Percentiles rank a stretch among this genome's conserved stretches.
Evolutionary conservation across 2,888 invertebrate species (phyloP).

Genomic region (Dryococelus australis): DNA sequence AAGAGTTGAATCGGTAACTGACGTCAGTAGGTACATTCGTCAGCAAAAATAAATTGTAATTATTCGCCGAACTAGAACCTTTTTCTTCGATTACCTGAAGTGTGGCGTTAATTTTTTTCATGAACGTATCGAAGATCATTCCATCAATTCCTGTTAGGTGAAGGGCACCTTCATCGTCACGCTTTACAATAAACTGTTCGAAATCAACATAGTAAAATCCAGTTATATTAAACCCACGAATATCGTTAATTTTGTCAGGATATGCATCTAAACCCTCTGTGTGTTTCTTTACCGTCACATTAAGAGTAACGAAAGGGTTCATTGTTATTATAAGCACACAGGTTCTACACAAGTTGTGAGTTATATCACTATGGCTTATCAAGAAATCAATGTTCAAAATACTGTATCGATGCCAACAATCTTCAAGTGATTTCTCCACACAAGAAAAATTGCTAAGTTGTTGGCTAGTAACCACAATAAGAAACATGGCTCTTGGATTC

Average conservation of each 20-base stretch:
- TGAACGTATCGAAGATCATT: not conserved
- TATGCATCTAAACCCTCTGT: not conserved
- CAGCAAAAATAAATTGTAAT: not conserved
- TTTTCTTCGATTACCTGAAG: not conserved
- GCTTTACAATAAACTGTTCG: not conserved
- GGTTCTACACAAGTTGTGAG: not conserved
- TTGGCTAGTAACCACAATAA: not conserved
- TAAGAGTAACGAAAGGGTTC: not conserved
- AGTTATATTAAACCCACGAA: not conserved
- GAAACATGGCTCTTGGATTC: too few relatives aligned
- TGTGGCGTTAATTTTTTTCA: not conserved
- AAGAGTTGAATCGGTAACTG: not conserved
- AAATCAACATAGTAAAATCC: not conserved
- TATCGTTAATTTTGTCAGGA: not conserved
- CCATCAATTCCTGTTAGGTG: not conserved
- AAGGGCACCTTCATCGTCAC: not conserved
- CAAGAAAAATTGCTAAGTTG: not conserved
- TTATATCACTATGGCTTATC: not conserved
- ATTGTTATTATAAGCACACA: not conserved
- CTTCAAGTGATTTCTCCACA: not conserved
- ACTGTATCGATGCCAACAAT: not conserved
- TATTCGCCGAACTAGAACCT: not conserved
- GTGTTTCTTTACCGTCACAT: not conserved
- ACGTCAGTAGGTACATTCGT: not conserved
- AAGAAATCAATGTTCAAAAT: not conserved